These are phyloP conservation scores for Andrena haemorrhoa DNA, from an alignment of 2,888 invertebrate species.

Conservation along the genomic window DNA sequence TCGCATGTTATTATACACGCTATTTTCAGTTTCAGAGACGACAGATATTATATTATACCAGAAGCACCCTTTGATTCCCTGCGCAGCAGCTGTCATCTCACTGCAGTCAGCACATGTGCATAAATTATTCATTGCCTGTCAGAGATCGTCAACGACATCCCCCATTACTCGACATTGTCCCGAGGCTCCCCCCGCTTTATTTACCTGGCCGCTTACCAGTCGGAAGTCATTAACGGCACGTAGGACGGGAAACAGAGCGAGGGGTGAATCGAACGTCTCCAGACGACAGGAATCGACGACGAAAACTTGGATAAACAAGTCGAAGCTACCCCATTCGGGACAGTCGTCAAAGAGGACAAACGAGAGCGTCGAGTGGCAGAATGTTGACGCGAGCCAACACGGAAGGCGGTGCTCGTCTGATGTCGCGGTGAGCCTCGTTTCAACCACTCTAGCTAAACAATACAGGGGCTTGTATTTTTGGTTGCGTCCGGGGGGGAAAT, in stretches of 20 bases:
- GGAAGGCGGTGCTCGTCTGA: slow-evolving; percentile 63
- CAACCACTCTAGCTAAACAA: slow-evolving; percentile 55
- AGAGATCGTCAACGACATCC: not conserved
- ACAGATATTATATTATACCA: too few relatives aligned
- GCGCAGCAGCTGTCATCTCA: too few relatives aligned
- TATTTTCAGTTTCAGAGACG: too few relatives aligned
- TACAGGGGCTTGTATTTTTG: slow-evolving; percentile 46
- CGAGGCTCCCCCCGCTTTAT: slow-evolving; percentile 1
- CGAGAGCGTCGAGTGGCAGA: slow-evolving; percentile 46
- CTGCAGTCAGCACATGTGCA: not conserved
- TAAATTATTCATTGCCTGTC: slow-evolving; percentile 28
- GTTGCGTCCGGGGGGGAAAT: not conserved
- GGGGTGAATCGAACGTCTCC: slow-evolving; percentile 34
- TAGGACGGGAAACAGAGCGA: slow-evolving; percentile 18
- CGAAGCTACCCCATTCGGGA: slow-evolving; percentile 35
- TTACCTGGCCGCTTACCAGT: slow-evolving; percentile 20
- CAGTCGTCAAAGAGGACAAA: slow-evolving; percentile 52
- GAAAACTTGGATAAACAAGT: slow-evolving; percentile 52
- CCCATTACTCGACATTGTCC: not conserved
- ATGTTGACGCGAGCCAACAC: slow-evolving; percentile 56
- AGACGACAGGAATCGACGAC: slow-evolving; percentile 39
- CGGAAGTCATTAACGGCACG: slow-evolving; percentile 31
- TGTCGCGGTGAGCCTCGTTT: slow-evolving; percentile 59
- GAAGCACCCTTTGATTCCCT: too few relatives aligned
- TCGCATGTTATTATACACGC: too few relatives aligned